Base-by-base conservation (phyloP, 2,888 invertebrate genomes). In the Megamerina dolium region DNA sequence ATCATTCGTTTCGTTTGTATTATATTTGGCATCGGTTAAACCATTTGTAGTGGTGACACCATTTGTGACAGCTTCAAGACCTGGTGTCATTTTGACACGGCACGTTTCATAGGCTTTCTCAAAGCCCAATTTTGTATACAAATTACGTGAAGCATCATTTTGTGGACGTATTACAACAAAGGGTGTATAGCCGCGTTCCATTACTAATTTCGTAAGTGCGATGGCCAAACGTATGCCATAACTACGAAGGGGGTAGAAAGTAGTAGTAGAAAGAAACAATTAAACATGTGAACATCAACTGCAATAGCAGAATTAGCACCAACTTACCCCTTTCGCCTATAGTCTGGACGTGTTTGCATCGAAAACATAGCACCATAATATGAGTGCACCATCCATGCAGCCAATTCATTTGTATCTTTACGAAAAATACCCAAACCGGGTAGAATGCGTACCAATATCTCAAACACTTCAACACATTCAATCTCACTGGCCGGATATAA, bases 291-390 rank as follows among this genome's bases (percentile, higher is more conserved):
- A 23, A 23, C 23, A 23, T n/a, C n/a, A n/a, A n/a, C n/a, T n/a
- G n/a, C n/a, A n/a, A n/a, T n/a, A n/a, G n/a, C n/a, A n/a, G n/a
- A n/a, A n/a, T n/a, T n/a, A n/a, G n/a, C 13, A 17, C 5, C 12
- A 18, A 53, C 59, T 59, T 31, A 73, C 64, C 85, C 85, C 73
- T 83, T 83, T 57, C 80, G 75, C 50, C 85, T 78, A 70, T 80
- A 82, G 68, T 85, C 82, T 37, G 85, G 85, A 60, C 81, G 79
- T 44, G 89, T 89, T 73, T 89, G 88, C 89, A 89, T 89, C 38
- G 88, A 88, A 74, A 89, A 89, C 89, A 89, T 89, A 49, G 89
- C 89, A 18, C 89, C 89, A 70, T 89, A 89, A 72, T 89, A 89
- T 16, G 87, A 87, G 69, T 89, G 89, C 36, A 89, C 85, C 89